Conservation (phyloP, 2,888 invertebrate genomes). For the Ecliptopera silaceata region DNA sequence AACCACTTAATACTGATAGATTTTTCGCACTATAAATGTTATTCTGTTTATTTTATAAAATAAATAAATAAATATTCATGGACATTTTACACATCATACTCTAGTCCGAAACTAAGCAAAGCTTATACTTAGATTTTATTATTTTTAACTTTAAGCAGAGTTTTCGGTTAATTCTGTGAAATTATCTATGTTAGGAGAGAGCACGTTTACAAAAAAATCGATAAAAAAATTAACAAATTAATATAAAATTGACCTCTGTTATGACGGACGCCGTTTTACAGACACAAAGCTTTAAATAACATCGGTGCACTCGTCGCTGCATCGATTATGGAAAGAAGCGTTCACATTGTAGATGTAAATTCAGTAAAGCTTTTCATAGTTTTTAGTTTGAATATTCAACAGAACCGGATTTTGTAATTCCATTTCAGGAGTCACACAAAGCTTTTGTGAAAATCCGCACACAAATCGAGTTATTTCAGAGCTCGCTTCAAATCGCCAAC, state of each 20-base stretch:
- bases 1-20: no score
- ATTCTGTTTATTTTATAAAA: no score
- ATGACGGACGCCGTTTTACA: not conserved
- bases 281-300: slow-evolving; percentile 1
- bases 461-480: not conserved
- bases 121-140: no score
- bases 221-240: no score
- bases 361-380: slow-evolving; percentile 8
- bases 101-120: no score
- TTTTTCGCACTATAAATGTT: no score
- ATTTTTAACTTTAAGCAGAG: no score
- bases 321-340: slow-evolving; percentile 25
- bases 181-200: no score
- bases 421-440: not conserved
- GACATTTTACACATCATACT: no score
- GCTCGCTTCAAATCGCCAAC: not conserved
- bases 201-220: no score
- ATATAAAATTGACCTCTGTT: not conserved
- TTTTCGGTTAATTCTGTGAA: no score
- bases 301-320: slow-evolving; percentile 20
- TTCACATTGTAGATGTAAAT: slow-evolving; percentile 18
- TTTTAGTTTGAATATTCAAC: slow-evolving; percentile 13
- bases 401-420: not conserved
- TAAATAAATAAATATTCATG: no score
- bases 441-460: not conserved